Evolutionary conservation across 2,797 vertebrate species (phyloP), one percentile per base, ranked within the genome.

Genomic region (Sandelia bainsii): DNA sequence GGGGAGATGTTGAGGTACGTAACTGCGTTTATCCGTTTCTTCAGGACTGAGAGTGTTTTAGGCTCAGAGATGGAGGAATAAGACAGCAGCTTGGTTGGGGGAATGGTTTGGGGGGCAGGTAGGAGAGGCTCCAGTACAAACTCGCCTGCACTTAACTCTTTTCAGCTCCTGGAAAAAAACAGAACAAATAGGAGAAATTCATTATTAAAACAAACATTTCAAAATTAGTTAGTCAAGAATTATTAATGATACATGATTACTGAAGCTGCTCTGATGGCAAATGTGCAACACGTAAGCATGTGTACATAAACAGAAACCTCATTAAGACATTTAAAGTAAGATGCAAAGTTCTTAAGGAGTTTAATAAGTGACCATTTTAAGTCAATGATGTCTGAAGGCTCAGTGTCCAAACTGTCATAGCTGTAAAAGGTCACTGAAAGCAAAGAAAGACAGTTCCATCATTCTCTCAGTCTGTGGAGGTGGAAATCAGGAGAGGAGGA

Each of bases 401-500:
- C 60, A 46, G 1, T 49, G 46, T 72, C 50, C 29, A 14, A 56
- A 45, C 19, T 66, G 67, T 75, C 29, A 39, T 52, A 20, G 5
- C 19, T 32, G 56, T 42, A 37, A 76, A 73, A 62, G 50, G 60
- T 73, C 68, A 61, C 14, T 59, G 22, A 65, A 75, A 59, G n/a
- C 62, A 32, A 22, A 62, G 20, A 80, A 20, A 65, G 58, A 72
- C 25, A 6, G 27, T 17, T 70, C 45, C 54, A 58, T 80, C 39
- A 62, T 37, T 73, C 34, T 79, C 40, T 75, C 11, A 53, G 58
- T 16, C 4, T 46, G 22, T 12, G 13, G 40, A 49, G 12, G 58
- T 48, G 57, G 37, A 74, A 84, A 63, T 5, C 70, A 79, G 66
- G 72, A 77, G 59, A 94, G 79, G 83, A 88, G 56, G 93, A 94